phyloP scores from a whole-genome alignment of 1,140 invertebrate genomes.

The Drosophila gunungcola region DNA sequence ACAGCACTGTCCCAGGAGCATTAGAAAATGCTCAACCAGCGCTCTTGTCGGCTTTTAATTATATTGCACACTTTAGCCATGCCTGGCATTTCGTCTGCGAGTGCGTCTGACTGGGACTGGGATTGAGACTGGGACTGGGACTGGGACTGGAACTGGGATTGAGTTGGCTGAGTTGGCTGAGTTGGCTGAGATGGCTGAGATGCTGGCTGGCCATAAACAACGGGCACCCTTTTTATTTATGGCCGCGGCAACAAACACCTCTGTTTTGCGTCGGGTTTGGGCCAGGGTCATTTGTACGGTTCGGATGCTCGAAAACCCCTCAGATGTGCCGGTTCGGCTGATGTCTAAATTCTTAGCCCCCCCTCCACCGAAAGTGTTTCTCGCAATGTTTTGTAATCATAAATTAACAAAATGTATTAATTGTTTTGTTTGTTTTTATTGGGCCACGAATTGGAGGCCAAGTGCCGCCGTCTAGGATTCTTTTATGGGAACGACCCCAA shows the following conservation, averaged over 20 bases:
- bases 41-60: constrained; percentile 84
- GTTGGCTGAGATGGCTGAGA: constrained; percentile 20
- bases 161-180: too few relatives aligned
- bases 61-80: constrained; percentile 84
- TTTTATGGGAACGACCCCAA: constrained; percentile 22
- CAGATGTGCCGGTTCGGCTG: constrained; percentile 56
- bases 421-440: constrained; percentile 84
- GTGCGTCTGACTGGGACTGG: constrained; percentile 16
- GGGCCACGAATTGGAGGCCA: constrained; percentile 66
- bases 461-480: constrained; percentile 65
- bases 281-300: constrained; percentile 33
- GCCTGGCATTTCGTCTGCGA: constrained; percentile 59
- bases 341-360: constrained; percentile 73
- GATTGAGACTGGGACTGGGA: constrained; percentile 7
- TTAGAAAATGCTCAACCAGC: constrained; percentile 66
- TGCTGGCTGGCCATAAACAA: constrained; percentile 71
- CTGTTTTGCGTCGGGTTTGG: constrained; percentile 67
- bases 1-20: constrained; percentile 69
- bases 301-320: constrained; percentile 38
- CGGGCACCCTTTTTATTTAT: constrained; percentile 83
- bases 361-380: constrained; percentile 71
- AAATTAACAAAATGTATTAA: constrained; percentile 85
- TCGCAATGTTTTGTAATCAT: constrained; percentile 83
- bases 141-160: too few relatives aligned
- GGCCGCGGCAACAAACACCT: constrained; percentile 79